A percentile compares a stretch with the other conserved stretches of the same genome.
These are phyloP conservation scores for Sebastolobus alascanus DNA, from an alignment of 2,797 vertebrate species.

Conservation along the genomic window DNA sequence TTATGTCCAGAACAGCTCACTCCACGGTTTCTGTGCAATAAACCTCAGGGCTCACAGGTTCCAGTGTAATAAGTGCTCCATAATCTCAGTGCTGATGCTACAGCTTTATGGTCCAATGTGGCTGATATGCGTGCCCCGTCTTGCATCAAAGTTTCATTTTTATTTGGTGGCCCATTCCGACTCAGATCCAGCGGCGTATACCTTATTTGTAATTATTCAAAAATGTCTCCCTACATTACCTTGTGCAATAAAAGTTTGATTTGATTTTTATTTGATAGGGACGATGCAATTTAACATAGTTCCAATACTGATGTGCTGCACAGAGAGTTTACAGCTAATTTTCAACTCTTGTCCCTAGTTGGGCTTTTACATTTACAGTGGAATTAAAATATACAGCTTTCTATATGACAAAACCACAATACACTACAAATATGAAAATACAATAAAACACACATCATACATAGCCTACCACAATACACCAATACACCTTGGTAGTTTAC, in stretches of 20 bases:
- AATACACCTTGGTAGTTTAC: too few species aligned
- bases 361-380: too few species aligned
- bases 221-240: neutral
- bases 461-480: too few species aligned
- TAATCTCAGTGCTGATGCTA: neutral
- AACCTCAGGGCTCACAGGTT: slow-evolving; percentile 9
- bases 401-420: too few species aligned
- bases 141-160: slow-evolving; percentile 6
- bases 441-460: too few species aligned
- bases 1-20: neutral
- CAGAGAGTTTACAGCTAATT: too few species aligned
- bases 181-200: neutral
- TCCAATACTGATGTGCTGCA: too few species aligned
- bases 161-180: neutral
- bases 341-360: too few species aligned
- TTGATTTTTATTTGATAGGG: too few species aligned
- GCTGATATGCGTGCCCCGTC: neutral
- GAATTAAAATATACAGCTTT: too few species aligned
- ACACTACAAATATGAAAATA: too few species aligned
- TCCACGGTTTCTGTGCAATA: neutral
- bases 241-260: neutral
- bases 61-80: slow-evolving; percentile 1
- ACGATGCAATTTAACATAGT: too few species aligned
- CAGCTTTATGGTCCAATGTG: slow-evolving; percentile 4
- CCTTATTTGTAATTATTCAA: neutral